Conservation (phyloP, 2,113 vertebrate genomes). For the Typhlomys cinereus region DNA sequence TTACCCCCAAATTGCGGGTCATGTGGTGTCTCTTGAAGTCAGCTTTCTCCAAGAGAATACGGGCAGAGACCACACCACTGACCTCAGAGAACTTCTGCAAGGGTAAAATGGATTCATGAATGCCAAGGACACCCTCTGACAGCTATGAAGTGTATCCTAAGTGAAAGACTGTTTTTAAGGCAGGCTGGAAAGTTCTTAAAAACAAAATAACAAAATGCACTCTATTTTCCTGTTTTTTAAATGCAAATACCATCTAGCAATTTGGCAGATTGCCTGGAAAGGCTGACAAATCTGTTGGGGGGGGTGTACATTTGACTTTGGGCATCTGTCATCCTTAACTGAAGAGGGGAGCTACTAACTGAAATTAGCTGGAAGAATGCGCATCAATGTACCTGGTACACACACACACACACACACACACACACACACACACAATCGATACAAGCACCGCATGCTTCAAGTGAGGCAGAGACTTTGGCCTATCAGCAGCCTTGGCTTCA, state of each 20-base stretch:
- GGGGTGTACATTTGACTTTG: slow-evolving; percentile 9
- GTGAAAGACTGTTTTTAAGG: neutral
- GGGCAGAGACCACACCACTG: neutral
- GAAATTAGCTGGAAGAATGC: neutral
- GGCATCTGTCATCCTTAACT: neutral
- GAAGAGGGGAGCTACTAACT: neutral
- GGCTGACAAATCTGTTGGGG: slow-evolving; percentile 39
- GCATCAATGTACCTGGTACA: neutral
- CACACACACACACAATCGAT: neutral
- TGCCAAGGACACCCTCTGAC: slow-evolving; percentile 55
- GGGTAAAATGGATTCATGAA: neutral
- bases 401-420: accelerated
- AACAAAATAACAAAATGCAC: slow-evolving; percentile 50
- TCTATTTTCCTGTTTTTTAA: neutral
- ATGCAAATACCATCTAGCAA: slow-evolving; percentile 66
- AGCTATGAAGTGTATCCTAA: neutral
- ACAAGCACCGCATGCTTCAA: neutral
- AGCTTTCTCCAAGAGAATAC: neutral
- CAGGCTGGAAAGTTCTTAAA: slow-evolving; percentile 52
- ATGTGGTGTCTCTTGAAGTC: neutral
- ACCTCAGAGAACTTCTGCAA: neutral
- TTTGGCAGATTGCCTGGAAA: slow-evolving; percentile 59
- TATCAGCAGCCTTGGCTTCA: neutral
- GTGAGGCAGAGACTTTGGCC: neutral
- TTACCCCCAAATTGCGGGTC: neutral